These are phyloP conservation scores for Perccottus glenii DNA, from an alignment of 2,113 vertebrate species.

Conservation along the genomic window DNA sequence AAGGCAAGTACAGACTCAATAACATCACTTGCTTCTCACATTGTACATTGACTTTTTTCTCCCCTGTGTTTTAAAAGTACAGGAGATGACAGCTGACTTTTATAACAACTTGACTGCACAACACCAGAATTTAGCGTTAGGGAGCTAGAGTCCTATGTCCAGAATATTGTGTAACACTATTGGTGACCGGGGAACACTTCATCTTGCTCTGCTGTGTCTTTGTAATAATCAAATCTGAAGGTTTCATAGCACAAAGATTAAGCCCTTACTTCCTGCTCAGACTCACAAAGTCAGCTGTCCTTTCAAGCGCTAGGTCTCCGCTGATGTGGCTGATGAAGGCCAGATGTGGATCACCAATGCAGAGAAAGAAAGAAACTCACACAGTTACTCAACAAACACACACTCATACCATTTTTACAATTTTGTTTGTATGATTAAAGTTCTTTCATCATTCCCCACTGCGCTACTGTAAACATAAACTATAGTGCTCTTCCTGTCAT, in stretches of 20 bases:
- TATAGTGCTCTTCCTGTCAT: conserved; percentile 18
- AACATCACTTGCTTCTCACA: background rate
- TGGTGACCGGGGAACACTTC: conserved; percentile 16
- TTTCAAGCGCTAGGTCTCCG: conserved; percentile 50
- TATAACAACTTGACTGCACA: background rate
- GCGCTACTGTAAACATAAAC: conserved; percentile 30
- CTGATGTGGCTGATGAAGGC: conserved; percentile 70
- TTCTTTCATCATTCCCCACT: conserved; percentile 4
- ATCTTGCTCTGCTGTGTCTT: conserved; percentile 44
- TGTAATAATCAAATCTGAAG: conserved; percentile 65
- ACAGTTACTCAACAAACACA: conserved; percentile 37
- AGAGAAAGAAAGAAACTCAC: conserved; percentile 41
- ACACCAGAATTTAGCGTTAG: background rate
- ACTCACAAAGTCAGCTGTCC: conserved; percentile 70
- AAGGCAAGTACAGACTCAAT: background rate
- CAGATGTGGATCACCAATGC: conserved; percentile 64
- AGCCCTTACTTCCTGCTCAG: conserved; percentile 69
- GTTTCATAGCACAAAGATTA: conserved; percentile 65
- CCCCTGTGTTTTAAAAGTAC: background rate
- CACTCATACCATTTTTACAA: background rate
- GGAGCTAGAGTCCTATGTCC: background rate
- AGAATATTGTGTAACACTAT: conserved; percentile 6
- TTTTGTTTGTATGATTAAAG: background rate
- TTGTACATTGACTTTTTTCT: background rate
- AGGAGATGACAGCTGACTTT: conserved; percentile 9